Evolutionary conservation across 1,140 invertebrate genomes (phyloP).

Genomic region (Nephila pilipes): DNA sequence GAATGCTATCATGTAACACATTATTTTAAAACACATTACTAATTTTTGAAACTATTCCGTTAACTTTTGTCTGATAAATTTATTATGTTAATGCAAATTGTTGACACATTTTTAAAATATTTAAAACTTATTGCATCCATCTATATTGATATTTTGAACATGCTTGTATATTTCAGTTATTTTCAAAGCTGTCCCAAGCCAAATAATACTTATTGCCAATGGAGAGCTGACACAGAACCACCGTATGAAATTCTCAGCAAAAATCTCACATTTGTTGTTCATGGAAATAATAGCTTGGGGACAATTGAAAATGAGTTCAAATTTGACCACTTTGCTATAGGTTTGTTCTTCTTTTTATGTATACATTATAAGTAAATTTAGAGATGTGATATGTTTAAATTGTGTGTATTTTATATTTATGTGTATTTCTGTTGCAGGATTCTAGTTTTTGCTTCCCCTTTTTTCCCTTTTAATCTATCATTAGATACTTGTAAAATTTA

Average conservation of each 20-base stretch:
- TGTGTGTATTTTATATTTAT: neutral
- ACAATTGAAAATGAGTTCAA: constrained; percentile 36
- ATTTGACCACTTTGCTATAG: constrained; percentile 50
- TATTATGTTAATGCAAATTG: too few species aligned
- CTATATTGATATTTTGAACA: neutral
- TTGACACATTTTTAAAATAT: too few species aligned
- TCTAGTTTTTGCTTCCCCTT: too few species aligned
- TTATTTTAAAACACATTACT: too few species aligned
- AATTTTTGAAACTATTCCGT: too few species aligned
- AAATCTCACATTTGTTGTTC: constrained; percentile 42
- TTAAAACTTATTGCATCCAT: neutral
- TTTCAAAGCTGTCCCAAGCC: constrained; percentile 30
- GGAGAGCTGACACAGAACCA: constrained; percentile 65
- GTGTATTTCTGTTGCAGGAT: neutral
- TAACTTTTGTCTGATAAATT: neutral
- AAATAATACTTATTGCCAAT: constrained; percentile 57
- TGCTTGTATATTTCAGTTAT: constrained; percentile 3
- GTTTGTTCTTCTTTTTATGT: constrained; percentile 21
- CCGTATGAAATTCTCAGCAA: constrained; percentile 33
- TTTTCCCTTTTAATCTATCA: neutral
- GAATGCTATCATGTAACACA: too few species aligned
- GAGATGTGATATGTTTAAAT: neutral
- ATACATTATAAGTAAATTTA: neutral
- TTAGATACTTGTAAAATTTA: neutral
- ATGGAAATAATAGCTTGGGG: constrained; percentile 60